Conservation (phyloP, 2,888 invertebrate species). For the Trissonchulus latispiculum region DNA sequence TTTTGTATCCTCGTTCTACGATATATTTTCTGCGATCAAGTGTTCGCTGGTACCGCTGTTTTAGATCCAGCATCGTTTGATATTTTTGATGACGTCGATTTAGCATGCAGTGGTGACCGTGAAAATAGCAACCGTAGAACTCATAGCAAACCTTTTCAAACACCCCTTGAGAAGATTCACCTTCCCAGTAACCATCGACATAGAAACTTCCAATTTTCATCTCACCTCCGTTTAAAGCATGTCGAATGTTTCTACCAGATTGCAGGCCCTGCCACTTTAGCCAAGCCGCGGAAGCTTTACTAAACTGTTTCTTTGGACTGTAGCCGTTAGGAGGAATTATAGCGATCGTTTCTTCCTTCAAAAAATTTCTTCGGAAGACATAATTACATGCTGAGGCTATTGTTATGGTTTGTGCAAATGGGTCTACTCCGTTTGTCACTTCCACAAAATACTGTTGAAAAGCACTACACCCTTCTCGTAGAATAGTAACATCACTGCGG, state of each 20-base stretch:
- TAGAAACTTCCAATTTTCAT: too few relatives aligned
- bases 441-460: neutral
- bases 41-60: too few relatives aligned
- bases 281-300: neutral
- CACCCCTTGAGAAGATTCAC: neutral
- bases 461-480: neutral
- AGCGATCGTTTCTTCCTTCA: neutral
- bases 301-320: neutral
- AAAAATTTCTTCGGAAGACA: too few relatives aligned
- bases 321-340: neutral
- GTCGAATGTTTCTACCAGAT: neutral
- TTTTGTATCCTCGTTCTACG: too few relatives aligned
- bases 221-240: too few relatives aligned
- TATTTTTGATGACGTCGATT: too few relatives aligned
- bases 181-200: neutral
- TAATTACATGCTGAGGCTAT: too few relatives aligned
- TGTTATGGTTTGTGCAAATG: too few relatives aligned
- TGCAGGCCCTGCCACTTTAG: neutral
- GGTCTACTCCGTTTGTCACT: slow-evolving; percentile 1
- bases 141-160: neutral
- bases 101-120: too few relatives aligned
- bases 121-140: too few relatives aligned
- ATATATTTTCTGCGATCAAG: too few relatives aligned
- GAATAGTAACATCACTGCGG: neutral
- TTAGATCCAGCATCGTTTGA: too few relatives aligned